Base-by-base conservation (phyloP, 2,888 invertebrate genomes). In the Philaethria dido region DNA sequence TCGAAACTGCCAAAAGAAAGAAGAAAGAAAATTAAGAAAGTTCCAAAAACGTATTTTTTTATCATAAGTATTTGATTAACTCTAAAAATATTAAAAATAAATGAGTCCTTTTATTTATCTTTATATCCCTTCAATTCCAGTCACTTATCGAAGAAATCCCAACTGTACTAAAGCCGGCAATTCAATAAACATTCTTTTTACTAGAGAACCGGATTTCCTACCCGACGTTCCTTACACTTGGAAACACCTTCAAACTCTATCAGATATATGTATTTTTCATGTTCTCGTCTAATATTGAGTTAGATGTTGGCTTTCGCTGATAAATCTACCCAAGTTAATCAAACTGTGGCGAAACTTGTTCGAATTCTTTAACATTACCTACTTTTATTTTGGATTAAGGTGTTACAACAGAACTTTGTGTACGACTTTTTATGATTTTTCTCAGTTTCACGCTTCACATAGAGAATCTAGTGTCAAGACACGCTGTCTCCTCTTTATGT, bases 121-220 rank as follows among this genome's bases (percentile, higher is more conserved):
- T 6, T n/a, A 20, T 20, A 14, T 20, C 45, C 16, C 1, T 8
- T 2, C 16, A 18, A 8, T 13, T 14, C 25, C 13, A 9, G 3
- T 18, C 16, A 14, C 44, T 5, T 4, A 29, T 29, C 29, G 14
- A 18, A 39, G 55, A 20, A 18, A 39, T 22, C 33, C n/a, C 16
- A 13, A 18, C 63, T 18, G 16, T 22, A 25, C 6, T 45, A 33
- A 45, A 48, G 33, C 44, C 42, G 64, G 64, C 45, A 57, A 66
- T 36, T 62, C 48, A 44, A 67, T 67, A 57, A 62, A 67, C 33
- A 55, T 20, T 11, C n/a, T 50, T 62, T 67, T 63, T 67, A 67
- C 63, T 62, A 62, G 48, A 62, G 39, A 44, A 20, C 47, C 54
- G 62, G 57, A 62, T 67, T 50, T 62, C 62, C 57, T 48, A 47